phyloP scores from a whole-genome alignment of 2,113 vertebrate genomes.

The Caranx ignobilis region DNA sequence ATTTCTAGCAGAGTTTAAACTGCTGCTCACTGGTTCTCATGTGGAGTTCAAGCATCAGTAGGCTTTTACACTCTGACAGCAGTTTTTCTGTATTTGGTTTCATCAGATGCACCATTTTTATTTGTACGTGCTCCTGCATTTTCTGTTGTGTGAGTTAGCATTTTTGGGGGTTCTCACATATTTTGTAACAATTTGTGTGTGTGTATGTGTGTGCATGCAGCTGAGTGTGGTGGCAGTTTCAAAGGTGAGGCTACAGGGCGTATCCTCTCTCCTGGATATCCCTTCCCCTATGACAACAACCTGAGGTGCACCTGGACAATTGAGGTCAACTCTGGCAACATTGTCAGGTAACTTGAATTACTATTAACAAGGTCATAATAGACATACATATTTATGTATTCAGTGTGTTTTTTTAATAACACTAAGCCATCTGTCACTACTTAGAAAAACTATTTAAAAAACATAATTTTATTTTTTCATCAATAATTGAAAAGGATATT shows the following conservation, averaged over 20 bases:
- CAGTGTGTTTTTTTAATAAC: constrained; percentile 1
- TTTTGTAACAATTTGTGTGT: constrained; percentile 13
- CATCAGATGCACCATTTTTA: background rate
- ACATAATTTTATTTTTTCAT: too few relatives aligned
- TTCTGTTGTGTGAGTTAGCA: background rate
- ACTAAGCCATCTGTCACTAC: background rate
- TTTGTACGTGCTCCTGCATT: constrained; percentile 1
- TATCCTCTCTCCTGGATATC: constrained; percentile 96
- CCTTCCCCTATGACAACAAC: constrained; percentile 99
- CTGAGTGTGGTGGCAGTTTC: constrained; percentile 96
- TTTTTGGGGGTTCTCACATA: background rate
- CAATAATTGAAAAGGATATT: background rate
- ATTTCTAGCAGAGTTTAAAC: constrained; percentile 19
- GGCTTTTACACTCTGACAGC: background rate
- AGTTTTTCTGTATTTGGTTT: background rate
- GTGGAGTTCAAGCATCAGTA: constrained; percentile 15
- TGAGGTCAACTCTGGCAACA: constrained; percentile 95
- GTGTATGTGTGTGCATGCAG: constrained; percentile 73
- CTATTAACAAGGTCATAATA: background rate
- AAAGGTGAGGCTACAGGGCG: constrained; percentile 94
- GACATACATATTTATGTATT: background rate
- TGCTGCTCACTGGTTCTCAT: constrained; percentile 40
- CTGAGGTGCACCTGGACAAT: constrained; percentile 96
- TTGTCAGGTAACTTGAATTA: constrained; percentile 88
- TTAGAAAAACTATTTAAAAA: background rate